A percentile compares a stretch with the other conserved stretches of the same genome.
Evolutionary conservation across 2,888 invertebrate species (phyloP).

Genomic region (Lasioglossum morio): DNA sequence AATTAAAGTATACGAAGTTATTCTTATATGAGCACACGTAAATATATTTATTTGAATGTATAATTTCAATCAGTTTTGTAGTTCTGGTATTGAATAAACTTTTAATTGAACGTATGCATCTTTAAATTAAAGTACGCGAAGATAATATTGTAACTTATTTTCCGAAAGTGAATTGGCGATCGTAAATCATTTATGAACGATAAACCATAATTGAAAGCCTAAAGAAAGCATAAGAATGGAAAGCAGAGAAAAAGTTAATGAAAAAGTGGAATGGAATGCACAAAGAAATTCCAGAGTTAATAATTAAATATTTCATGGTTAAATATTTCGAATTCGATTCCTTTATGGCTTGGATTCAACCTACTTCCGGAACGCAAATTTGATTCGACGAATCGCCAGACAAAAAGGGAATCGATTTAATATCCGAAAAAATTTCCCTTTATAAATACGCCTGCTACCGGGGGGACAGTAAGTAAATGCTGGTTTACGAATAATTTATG

Average conservation of each 20-base stretch:
- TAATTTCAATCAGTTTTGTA: too few relatives aligned
- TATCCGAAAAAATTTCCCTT: background rate
- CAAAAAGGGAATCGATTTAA: too few relatives aligned
- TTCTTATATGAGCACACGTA: too few relatives aligned
- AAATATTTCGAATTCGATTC: background rate
- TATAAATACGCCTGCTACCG: background rate
- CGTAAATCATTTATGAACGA: too few relatives aligned
- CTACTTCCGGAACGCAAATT: background rate
- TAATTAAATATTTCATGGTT: background rate
- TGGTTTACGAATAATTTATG: constrained; percentile 10
- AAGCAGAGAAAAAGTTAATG: background rate
- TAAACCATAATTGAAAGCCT: background rate
- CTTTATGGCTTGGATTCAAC: background rate
- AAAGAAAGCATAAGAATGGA: background rate
- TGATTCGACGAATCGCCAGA: background rate
- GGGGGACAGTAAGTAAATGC: background rate
- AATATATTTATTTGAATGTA: too few relatives aligned
- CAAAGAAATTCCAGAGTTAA: background rate
- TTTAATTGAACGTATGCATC: too few relatives aligned
- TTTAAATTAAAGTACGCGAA: too few relatives aligned
- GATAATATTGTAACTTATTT: too few relatives aligned
- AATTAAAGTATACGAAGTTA: too few relatives aligned
- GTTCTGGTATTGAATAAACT: too few relatives aligned
- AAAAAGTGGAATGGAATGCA: background rate
- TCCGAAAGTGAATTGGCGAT: too few relatives aligned